phyloP scores from a whole-genome alignment of 2,797 vertebrate genomes.

The Distichodus sexfasciatus region DNA sequence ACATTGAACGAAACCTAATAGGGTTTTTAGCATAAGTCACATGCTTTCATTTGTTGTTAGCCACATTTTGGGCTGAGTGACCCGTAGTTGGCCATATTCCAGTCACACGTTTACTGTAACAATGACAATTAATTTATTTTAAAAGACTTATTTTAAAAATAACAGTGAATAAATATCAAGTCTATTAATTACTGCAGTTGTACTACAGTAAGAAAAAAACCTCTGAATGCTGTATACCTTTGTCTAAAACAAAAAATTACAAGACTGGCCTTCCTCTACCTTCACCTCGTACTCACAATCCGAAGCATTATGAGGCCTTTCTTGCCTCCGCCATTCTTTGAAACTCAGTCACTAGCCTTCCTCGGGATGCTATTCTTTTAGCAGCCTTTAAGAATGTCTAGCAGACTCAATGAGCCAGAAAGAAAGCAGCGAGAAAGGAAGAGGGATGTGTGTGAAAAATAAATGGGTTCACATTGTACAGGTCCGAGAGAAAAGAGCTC shows the following conservation, averaged over 20 bases:
- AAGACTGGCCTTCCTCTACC: constrained; percentile 46
- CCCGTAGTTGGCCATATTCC: neutral
- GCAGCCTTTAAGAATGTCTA: constrained; percentile 70
- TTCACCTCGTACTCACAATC: constrained; percentile 50
- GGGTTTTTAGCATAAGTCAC: too few relatives aligned
- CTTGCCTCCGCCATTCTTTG: constrained; percentile 59
- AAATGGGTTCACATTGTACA: constrained; percentile 77
- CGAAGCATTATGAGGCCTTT: constrained; percentile 57
- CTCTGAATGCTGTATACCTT: constrained; percentile 43
- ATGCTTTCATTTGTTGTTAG: too few relatives aligned
- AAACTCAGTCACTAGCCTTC: constrained; percentile 61
- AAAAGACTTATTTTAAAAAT: constrained; percentile 1
- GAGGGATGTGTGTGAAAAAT: constrained; percentile 66
- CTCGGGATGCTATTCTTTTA: constrained; percentile 72
- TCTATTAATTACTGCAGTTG: constrained; percentile 24
- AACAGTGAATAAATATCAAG: neutral
- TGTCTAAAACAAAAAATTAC: constrained; percentile 45
- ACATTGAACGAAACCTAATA: too few relatives aligned
- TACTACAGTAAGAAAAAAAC: constrained; percentile 44
- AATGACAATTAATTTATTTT: neutral
- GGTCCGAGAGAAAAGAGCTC: constrained; percentile 73
- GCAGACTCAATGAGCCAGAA: constrained; percentile 85
- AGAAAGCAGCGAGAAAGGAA: constrained; percentile 68
- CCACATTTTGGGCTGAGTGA: too few relatives aligned
- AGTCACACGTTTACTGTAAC: neutral